Percentiles rank a stretch among this genome's conserved stretches.
phyloP scores from a whole-genome alignment of 1,140 invertebrate species.

The Trigoniulus corallinus region DNA sequence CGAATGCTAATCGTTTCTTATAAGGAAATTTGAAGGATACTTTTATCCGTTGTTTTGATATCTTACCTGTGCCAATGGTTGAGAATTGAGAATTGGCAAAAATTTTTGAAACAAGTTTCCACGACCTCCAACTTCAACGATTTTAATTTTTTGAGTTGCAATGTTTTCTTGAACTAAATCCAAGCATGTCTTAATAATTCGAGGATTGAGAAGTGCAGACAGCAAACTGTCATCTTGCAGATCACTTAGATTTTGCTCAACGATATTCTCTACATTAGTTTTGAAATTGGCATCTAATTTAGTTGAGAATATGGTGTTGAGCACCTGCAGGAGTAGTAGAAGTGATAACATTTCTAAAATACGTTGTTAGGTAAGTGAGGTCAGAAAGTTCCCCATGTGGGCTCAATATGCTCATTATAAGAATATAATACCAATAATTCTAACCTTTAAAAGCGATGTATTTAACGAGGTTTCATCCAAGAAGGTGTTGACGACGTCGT shows the following conservation, averaged over 20 bases:
- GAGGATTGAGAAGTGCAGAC: constrained; percentile 9
- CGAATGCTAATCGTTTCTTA: not conserved
- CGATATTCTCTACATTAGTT: not conserved
- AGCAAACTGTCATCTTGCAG: constrained; percentile 12
- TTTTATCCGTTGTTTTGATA: not conserved
- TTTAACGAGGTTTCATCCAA: not conserved
- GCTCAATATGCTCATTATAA: too few relatives aligned
- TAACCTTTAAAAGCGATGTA: not conserved
- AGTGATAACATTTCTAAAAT: too few relatives aligned
- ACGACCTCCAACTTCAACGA: constrained; percentile 3
- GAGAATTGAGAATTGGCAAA: not conserved
- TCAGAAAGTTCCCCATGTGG: too few relatives aligned
- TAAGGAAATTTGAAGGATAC: not conserved
- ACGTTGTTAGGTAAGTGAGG: too few relatives aligned
- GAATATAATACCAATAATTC: too few relatives aligned
- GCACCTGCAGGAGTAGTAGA: constrained; percentile 11
- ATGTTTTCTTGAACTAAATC: constrained; percentile 11
- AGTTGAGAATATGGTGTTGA: constrained; percentile 11
- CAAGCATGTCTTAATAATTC: constrained; percentile 20
- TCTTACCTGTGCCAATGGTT: not conserved
- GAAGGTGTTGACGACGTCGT: not conserved
- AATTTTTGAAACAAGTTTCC: not conserved
- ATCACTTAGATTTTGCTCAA: constrained; percentile 5
- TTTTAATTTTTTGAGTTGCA: not conserved
- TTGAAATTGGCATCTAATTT: not conserved